A percentile compares a stretch with the other conserved stretches of the same genome.
Conservation (phyloP, 2,113 vertebrate species). For the Marcusenius ussheri region DNA sequence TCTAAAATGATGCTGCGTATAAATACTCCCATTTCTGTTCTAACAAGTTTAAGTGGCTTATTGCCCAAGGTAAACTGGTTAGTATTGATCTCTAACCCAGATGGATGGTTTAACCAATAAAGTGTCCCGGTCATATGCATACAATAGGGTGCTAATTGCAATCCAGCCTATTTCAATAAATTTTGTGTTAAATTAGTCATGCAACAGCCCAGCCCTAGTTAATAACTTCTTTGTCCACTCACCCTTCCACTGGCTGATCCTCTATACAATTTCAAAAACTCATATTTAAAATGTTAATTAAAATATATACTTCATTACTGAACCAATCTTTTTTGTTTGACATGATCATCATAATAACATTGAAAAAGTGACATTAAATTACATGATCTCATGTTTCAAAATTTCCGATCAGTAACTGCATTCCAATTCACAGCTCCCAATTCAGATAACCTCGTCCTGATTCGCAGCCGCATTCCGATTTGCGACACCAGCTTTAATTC, state of each 20-base stretch:
- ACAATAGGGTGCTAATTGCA: constrained; percentile 57
- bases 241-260: constrained; percentile 18
- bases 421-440: background rate
- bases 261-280: background rate
- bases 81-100: constrained; percentile 63
- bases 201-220: constrained; percentile 41
- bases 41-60: constrained; percentile 60
- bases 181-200: constrained; percentile 58
- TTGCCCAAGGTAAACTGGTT: constrained; percentile 61
- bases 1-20: constrained; percentile 46
- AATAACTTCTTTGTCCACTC: constrained; percentile 30
- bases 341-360: background rate
- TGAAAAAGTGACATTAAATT: background rate
- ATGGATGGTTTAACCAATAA: constrained; percentile 49
- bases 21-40: constrained; percentile 48
- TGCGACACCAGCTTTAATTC: background rate
- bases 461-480: background rate
- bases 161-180: constrained; percentile 62
- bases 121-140: constrained; percentile 43
- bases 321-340: background rate
- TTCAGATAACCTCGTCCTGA: background rate
- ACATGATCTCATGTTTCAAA: background rate
- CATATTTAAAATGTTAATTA: background rate
- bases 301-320: background rate
- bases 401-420: background rate